Conservation (phyloP, 2,113 vertebrate species). For the Ptychochromis oligacanthus region DNA sequence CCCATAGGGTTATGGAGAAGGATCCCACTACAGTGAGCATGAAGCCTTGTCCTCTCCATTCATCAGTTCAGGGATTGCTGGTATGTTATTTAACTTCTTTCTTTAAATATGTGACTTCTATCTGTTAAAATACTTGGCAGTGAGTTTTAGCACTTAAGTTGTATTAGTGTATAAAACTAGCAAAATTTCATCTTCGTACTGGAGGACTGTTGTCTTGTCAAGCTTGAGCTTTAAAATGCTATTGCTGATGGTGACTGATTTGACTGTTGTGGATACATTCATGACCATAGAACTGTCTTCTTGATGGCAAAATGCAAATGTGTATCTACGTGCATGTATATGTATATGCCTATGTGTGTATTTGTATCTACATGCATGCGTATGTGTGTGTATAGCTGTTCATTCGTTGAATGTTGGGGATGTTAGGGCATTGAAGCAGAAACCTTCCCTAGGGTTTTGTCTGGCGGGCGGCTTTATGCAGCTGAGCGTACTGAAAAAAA, state of each 20-base stretch:
- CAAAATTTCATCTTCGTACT: not conserved
- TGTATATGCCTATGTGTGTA: constrained; percentile 28
- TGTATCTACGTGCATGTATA: constrained; percentile 26
- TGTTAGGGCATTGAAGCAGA: constrained; percentile 73
- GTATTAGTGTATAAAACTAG: not conserved
- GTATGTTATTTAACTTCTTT: constrained; percentile 74
- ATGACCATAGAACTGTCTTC: constrained; percentile 55
- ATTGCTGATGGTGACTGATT: constrained; percentile 9
- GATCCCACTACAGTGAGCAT: constrained; percentile 88
- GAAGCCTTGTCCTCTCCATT: constrained; percentile 90
- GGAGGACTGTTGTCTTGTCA: constrained; percentile 4
- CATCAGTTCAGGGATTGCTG: constrained; percentile 89
- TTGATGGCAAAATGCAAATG: constrained; percentile 42
- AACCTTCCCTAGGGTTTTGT: constrained; percentile 74
- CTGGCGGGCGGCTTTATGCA: constrained; percentile 75
- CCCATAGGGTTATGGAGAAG: constrained; percentile 87
- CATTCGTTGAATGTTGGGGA: constrained; percentile 62
- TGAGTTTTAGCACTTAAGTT: not conserved
- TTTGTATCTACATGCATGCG: constrained; percentile 27
- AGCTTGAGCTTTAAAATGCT: constrained; percentile 4
- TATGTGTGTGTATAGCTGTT: constrained; percentile 33
- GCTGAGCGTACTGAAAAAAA: constrained; percentile 66
- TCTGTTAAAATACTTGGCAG: not conserved
- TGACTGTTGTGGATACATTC: constrained; percentile 47
- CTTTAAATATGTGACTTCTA: not conserved